Evolutionary conservation across 1,140 invertebrate genomes (phyloP).

Genomic region (Diabrotica virgifera): DNA sequence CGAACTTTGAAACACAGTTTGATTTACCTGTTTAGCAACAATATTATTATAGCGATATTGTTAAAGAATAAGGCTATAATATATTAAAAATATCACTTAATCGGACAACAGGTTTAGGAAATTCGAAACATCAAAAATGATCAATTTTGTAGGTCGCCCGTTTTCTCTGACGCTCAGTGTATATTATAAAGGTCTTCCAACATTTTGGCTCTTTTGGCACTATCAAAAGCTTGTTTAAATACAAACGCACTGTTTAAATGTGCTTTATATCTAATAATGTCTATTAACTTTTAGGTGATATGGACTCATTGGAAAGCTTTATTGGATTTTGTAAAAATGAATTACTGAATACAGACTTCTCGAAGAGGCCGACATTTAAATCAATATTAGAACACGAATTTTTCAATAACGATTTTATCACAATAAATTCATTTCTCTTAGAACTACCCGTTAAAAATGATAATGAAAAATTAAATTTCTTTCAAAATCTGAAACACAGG

Average conservation of each 20-base stretch:
- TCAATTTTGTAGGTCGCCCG: too few relatives aligned
- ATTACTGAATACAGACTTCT: constrained; percentile 60
- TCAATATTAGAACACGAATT: constrained; percentile 67
- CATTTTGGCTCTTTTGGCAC: too few relatives aligned
- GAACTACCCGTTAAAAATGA: constrained; percentile 76
- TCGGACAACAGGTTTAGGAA: too few relatives aligned
- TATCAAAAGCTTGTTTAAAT: too few relatives aligned
- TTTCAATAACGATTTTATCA: constrained; percentile 79
- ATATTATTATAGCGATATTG: too few relatives aligned
- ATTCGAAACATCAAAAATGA: too few relatives aligned
- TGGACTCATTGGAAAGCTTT: constrained; percentile 47
- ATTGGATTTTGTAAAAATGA: constrained; percentile 62
- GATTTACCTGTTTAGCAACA: too few relatives aligned
- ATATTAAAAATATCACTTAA: too few relatives aligned
- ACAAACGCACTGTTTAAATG: not conserved
- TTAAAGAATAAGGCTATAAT: too few relatives aligned
- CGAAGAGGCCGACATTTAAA: constrained; percentile 59
- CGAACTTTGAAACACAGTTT: too few relatives aligned
- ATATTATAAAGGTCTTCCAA: too few relatives aligned
- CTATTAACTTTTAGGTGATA: constrained; percentile 56
- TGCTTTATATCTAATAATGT: not conserved
- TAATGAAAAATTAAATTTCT: constrained; percentile 73
- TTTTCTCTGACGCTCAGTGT: too few relatives aligned
- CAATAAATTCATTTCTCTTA: constrained; percentile 75
- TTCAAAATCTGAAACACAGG: constrained; percentile 61